phyloP scores from a whole-genome alignment of 2,888 invertebrate genomes.

The Aporophyla lueneburgensis region DNA sequence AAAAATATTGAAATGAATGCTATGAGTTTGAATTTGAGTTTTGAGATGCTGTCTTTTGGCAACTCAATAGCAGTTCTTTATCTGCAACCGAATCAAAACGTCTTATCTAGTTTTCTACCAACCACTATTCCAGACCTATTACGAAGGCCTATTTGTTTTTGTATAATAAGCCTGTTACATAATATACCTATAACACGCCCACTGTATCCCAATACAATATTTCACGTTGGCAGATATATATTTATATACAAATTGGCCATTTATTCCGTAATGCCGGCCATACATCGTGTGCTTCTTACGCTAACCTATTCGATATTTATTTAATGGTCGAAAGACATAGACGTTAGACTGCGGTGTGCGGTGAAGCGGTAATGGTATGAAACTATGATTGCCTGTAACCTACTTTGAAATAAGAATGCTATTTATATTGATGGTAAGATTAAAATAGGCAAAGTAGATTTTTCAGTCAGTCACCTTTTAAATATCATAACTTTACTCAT shows the following conservation, averaged over 20 bases:
- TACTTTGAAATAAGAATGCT: slow-evolving; percentile 9
- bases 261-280: slow-evolving; percentile 71
- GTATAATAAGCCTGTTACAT: slow-evolving; percentile 33
- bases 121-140: not conserved
- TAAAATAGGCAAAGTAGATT: not conserved
- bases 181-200: slow-evolving; percentile 56
- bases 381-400: slow-evolving; percentile 14
- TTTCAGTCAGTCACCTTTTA: not conserved
- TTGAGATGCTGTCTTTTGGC: not conserved
- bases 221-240: slow-evolving; percentile 70
- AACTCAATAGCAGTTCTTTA: not conserved
- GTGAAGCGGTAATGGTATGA: slow-evolving; percentile 17
- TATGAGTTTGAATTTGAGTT: too few species aligned
- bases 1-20: too few species aligned
- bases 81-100: not conserved
- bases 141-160: not conserved
- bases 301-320: slow-evolving; percentile 75
- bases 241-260: slow-evolving; percentile 79
- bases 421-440: slow-evolving; percentile 11
- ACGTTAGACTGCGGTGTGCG: slow-evolving; percentile 50
- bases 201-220: slow-evolving; percentile 66
- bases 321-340: slow-evolving; percentile 69
- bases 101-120: not conserved
- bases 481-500: not conserved
- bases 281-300: slow-evolving; percentile 69